A percentile compares a stretch with the other conserved stretches of the same genome.
phyloP scores from a whole-genome alignment of 2,888 invertebrate genomes.

The Campoplex nolae region DNA sequence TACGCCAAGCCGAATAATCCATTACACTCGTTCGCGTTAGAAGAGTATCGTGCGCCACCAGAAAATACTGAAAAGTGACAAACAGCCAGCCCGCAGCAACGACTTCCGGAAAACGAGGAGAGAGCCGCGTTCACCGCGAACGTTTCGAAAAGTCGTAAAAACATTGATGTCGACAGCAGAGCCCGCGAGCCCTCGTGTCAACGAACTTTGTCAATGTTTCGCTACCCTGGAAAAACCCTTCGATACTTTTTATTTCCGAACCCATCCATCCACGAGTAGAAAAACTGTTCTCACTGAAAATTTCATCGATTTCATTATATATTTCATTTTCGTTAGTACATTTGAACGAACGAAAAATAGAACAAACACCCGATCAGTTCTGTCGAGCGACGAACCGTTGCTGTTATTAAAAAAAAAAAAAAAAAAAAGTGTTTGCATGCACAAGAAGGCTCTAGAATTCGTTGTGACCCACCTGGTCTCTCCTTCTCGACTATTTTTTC shows the following conservation, averaged over 20 bases:
- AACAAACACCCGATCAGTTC: too few species aligned
- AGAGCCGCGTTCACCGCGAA: slow-evolving; percentile 7
- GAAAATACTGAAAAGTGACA: slow-evolving; percentile 3
- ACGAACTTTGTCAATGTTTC: slow-evolving; percentile 30
- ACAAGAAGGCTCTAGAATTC: slow-evolving; percentile 1
- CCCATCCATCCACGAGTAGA: background rate
- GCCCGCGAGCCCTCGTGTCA: slow-evolving; percentile 29
- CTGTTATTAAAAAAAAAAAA: background rate
- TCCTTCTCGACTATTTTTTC: slow-evolving; percentile 8
- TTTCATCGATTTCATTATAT: background rate
- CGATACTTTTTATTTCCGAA: background rate
- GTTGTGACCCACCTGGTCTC: slow-evolving; percentile 42
- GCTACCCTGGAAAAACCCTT: background rate
- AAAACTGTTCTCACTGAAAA: background rate
- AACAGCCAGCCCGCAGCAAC: background rate
- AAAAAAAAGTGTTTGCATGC: background rate
- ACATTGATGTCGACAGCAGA: background rate
- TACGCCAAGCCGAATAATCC: slow-evolving; percentile 51
- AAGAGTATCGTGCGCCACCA: background rate
- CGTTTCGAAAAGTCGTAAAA: slow-evolving; percentile 48
- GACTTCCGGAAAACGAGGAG: slow-evolving; percentile 54
- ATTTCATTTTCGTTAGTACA: background rate
- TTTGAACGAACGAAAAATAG: background rate
- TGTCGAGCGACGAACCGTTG: background rate
- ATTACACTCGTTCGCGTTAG: slow-evolving; percentile 24